Evolutionary conservation across 2,888 invertebrate species (phyloP), one percentile per base, ranked within the genome.

Genomic region (Colostygia pectinataria): DNA sequence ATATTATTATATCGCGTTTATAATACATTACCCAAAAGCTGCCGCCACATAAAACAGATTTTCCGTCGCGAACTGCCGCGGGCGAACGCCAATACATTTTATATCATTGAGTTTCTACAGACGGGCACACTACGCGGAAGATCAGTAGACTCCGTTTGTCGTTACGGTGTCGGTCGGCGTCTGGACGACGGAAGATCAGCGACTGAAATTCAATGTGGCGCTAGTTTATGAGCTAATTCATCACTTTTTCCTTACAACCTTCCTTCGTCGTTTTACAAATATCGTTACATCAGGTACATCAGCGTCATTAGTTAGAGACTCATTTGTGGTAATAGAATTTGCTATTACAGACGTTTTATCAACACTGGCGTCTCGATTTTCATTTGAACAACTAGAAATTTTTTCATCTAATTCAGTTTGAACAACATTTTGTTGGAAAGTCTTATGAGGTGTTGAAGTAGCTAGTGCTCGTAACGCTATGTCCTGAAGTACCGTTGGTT

Each of bases 241-340:
- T 52, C 60, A 53, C 53, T 73, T 74, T 51, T 66, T 50, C 33
- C 20, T 83, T n/a, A 71, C 44, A 23, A 68, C 44, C 74, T 75
- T 83, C 51, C 78, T 77, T 53, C 81, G 71, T 60, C 86, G 74
- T 59, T 69, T 82, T 6, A 83, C 74, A 59, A 83, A 77, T 70
- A 89, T 81, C 62, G 83, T 79, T 2, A 89, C 71, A 63, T 89
- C 89, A 12, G 89, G 89, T 43, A 65, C 72, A 52, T 85, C 83
- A 6, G 55, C 29, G 8, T 70, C 66, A 29, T 60, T 65, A 2
- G 32, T 39, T 55, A 65, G 64, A 2, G 59, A 46, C 24, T 61
- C 64, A 37, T 55, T 33, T 18, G 60, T 63, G 32, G 61, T 59
- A 25, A 62, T 58, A 2, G 62, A 61, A 41, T 57, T 55, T 25